Base-by-base conservation (phyloP, 2,888 invertebrate genomes). In the Acronicta leporina region DNA sequence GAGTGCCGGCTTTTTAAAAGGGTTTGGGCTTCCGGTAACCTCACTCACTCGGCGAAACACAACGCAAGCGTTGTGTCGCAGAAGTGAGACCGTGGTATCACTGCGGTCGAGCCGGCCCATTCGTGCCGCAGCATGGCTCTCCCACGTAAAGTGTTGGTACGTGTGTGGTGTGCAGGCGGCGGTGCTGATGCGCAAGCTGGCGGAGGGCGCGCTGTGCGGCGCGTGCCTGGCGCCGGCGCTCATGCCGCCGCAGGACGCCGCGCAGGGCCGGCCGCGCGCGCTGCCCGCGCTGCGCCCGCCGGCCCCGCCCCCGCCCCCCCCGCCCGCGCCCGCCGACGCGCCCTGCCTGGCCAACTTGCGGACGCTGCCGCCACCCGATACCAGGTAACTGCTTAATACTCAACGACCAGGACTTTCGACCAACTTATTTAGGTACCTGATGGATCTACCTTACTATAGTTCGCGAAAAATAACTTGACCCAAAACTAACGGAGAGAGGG, bases 111-210 rank as follows among this genome's bases (percentile, higher is more conserved):
- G n/a, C n/a, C n/a, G n/a, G n/a, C n/a, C n/a, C n/a, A n/a, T n/a
- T n/a, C n/a, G n/a, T n/a, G n/a, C n/a, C n/a, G n/a, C n/a, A n/a
- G n/a, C n/a, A n/a, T n/a, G n/a, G n/a, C n/a, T n/a, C n/a, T n/a
- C n/a, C n/a, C n/a, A n/a, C n/a, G n/a, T n/a, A n/a, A n/a, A 0
- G 3, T 9, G 8, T 0, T 38, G 38, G 38, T 6, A 4, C 13
- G 3, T 10, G 14, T 30, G 30, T 4, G 9, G 45, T 30, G 30
- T 25, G 43, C 49, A 69, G 69, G 89, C 91, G 64, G 92, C 92
- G 11, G 25, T 91, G 9, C 45, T 92, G 49, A 87, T 82, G 13
- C 90, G 92, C 0, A 42, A 75, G 66, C 59, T 92, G 59, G 75
- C 85, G 0, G 61, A 45, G 6, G 85, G 73, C 46, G 88, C 83